A percentile compares a stretch with the other conserved stretches of the same genome.
Evolutionary conservation across 2,888 invertebrate genomes (phyloP).

Genomic region (Laothoe populi): DNA sequence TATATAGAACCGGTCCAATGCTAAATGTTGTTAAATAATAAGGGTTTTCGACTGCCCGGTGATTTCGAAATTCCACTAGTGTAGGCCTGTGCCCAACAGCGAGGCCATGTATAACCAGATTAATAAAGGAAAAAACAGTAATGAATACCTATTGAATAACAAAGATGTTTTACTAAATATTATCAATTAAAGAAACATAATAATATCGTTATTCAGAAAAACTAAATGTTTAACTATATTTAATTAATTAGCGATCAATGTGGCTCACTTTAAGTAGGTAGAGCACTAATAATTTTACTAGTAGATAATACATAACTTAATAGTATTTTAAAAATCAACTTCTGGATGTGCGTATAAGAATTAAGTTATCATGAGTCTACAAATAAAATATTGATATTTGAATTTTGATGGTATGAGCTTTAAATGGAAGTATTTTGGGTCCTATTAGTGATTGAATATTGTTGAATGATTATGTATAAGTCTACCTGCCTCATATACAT

Average conservation of each 20-base stretch:
- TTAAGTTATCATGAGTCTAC: no score
- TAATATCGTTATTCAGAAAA: no score
- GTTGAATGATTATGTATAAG: neutral
- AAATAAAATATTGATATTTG: neutral
- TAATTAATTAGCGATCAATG: neutral
- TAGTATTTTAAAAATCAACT: neutral
- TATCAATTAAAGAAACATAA: no score
- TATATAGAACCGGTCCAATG: neutral
- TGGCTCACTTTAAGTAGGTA: neutral
- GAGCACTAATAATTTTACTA: neutral
- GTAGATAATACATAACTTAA: neutral
- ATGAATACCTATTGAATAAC: no score
- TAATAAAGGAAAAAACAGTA: no score
- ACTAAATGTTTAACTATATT: no score
- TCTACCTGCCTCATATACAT: neutral
- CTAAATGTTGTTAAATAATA: neutral
- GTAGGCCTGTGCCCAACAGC: no score
- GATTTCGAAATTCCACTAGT: no score
- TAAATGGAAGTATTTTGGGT: conserved; percentile 11
- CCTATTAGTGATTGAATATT: neutral
- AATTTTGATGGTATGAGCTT: conserved; percentile 18
- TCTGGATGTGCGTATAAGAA: neutral
- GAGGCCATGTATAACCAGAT: no score
- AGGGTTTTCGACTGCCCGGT: neutral
- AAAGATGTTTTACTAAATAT: no score